Evolutionary conservation across 2,888 invertebrate species (phyloP).

Genomic region (Scaptomyza caliginosa): DNA sequence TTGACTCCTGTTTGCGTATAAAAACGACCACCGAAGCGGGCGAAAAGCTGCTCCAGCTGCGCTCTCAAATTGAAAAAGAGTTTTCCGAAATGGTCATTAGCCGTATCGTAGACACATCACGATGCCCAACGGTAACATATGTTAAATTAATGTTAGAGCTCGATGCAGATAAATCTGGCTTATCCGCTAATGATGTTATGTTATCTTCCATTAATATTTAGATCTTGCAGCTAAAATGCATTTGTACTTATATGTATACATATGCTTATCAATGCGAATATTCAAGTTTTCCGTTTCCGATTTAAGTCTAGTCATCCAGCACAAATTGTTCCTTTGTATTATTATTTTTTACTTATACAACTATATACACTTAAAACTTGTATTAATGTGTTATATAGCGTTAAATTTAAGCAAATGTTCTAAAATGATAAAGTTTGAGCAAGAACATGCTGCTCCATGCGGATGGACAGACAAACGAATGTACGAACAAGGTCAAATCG

Average conservation of each 20-base stretch:
- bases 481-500: no score
- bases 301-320: no score
- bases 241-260: background rate
- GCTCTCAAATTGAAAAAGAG: constrained; percentile 61
- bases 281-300: no score
- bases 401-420: no score
- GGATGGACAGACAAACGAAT: no score
- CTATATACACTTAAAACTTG: no score
- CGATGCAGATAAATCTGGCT: constrained; percentile 14
- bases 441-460: no score
- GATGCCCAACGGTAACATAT: constrained; percentile 7
- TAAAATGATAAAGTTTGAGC: no score
- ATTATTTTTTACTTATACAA: no score
- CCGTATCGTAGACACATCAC: background rate
- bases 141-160: constrained; percentile 16
- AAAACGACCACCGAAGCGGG: constrained; percentile 18
- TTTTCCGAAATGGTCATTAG: constrained; percentile 16
- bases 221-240: background rate
- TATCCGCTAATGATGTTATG: constrained; percentile 12
- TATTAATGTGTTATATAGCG: no score
- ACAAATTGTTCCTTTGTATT: no score
- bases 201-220: background rate
- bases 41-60: constrained; percentile 68
- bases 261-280: no score
- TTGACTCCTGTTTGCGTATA: constrained; percentile 41